Base-by-base conservation (phyloP, 2,113 vertebrate genomes). In the Balaeniceps rex region DNA sequence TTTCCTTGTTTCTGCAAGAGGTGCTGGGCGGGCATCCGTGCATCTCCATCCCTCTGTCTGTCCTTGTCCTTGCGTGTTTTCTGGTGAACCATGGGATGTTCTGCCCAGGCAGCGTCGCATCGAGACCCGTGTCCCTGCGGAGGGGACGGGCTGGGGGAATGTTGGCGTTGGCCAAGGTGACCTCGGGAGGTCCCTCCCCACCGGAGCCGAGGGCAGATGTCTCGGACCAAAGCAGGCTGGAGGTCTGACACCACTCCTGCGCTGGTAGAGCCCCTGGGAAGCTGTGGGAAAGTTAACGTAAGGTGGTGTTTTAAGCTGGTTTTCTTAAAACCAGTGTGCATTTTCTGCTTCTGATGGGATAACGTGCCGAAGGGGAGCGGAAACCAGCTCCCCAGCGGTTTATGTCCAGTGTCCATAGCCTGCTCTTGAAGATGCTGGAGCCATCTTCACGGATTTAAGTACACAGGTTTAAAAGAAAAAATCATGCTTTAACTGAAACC, bases 361-460 rank as follows among this genome's bases (percentile, higher is more conserved):
- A 14, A 34, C 64, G 42, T 14, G 0, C 19, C 7, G 46, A 25
- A 66, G 47, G n/a, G 34, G 33, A 34, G 15, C 8, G 44, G 78
- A 49, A 68, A 40, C 58, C 17, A 16, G 19, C 60, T 80, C n/a
- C 54, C 12, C 17, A 5, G 2, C 0, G 7, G 9, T 66, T 57
- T 22, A 1, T 11, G 7, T 22, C 26, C 28, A 6, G 17, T 14
- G 28, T 11, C 65, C 4, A 1, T 26, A 24, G 15, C 36, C 34
- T 4, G 17, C 24, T 91, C 69, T 31, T 19, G 65, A 17, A 57
- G 64, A 10, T 36, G 42, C 83, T 28, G 51, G 38, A 42, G 42
- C 1, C 1, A 2, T 44, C 40, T 63, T 36, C 7, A 0, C 1
- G 3, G 26, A 11, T 51, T 65, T 40, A 16, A 34, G 46, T n/a